Conservation (phyloP, 2,113 vertebrate species). For the Terrapene triunguis region DNA sequence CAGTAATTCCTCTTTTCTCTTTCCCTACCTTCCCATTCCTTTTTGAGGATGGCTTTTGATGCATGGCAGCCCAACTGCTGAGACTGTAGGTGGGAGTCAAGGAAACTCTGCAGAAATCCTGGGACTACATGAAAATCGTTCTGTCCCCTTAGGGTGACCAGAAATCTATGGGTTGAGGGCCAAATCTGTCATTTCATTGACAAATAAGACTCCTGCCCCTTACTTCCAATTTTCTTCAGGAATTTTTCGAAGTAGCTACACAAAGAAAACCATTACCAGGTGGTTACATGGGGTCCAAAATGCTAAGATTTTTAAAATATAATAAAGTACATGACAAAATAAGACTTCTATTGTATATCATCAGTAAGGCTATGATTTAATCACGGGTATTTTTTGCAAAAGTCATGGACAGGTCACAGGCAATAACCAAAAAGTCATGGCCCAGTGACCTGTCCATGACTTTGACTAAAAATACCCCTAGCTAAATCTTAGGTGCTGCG, state of each 20-base stretch:
- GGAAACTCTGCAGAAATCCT: neutral
- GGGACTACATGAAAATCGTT: neutral
- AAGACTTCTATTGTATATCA: neutral
- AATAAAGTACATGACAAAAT: neutral
- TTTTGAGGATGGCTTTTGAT: accelerated
- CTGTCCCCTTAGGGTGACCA: neutral
- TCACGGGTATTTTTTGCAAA: no score
- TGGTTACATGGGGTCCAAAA: neutral
- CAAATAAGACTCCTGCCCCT: neutral
- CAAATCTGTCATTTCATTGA: neutral
- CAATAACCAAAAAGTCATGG: no score
- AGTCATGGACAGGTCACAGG: no score
- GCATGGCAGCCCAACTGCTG: neutral
- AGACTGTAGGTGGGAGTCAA: neutral
- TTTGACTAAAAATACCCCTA: no score
- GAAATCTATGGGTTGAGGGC: neutral
- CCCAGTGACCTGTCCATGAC: no score
- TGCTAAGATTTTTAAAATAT: neutral
- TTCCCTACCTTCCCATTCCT: neutral
- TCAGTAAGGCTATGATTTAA: neutral
- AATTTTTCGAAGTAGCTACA: neutral
- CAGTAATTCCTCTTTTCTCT: accelerated
- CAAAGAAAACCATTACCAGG: neutral
- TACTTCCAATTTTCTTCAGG: no score
- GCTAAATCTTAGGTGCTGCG: no score